phyloP scores from a whole-genome alignment of 1,140 invertebrate genomes.

The Steinernema khuongi region DNA sequence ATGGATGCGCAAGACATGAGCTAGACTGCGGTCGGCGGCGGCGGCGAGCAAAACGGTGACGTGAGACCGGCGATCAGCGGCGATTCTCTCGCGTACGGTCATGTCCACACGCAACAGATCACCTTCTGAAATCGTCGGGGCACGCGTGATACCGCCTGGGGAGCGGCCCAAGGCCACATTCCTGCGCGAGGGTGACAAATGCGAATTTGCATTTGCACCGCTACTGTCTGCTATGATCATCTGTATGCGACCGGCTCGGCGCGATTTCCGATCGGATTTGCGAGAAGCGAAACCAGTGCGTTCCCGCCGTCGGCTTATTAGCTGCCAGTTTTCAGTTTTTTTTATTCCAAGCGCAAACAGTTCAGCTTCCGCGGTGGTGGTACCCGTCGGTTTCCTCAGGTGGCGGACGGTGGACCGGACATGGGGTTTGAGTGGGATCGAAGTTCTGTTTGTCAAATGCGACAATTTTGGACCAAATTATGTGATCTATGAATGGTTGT shows the following conservation, averaged over 20 bases:
- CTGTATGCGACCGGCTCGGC: background rate
- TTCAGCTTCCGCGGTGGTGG: background rate
- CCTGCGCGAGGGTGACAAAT: background rate
- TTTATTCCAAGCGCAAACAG: background rate
- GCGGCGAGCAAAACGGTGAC: too few species aligned
- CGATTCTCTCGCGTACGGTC: background rate
- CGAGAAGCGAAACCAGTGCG: background rate
- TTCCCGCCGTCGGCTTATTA: background rate
- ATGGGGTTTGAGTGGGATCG: too few species aligned
- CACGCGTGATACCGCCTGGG: background rate
- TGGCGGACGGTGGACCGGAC: too few species aligned
- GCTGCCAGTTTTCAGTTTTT: background rate
- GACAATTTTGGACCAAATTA: too few species aligned
- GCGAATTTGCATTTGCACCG: background rate
- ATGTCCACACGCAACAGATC: background rate
- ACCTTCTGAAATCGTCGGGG: background rate
- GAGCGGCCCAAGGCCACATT: constrained; percentile 4
- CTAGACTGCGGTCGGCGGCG: too few species aligned
- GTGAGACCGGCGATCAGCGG: too few species aligned
- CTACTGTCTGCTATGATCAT: background rate
- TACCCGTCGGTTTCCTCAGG: background rate
- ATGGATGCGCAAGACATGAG: background rate
- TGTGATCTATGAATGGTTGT: too few species aligned
- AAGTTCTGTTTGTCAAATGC: too few species aligned
- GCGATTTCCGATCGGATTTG: background rate